Base-by-base conservation (phyloP, 37 sponge, comb jelly and placozoan genomes). In the Haliclona indistincta region DNA sequence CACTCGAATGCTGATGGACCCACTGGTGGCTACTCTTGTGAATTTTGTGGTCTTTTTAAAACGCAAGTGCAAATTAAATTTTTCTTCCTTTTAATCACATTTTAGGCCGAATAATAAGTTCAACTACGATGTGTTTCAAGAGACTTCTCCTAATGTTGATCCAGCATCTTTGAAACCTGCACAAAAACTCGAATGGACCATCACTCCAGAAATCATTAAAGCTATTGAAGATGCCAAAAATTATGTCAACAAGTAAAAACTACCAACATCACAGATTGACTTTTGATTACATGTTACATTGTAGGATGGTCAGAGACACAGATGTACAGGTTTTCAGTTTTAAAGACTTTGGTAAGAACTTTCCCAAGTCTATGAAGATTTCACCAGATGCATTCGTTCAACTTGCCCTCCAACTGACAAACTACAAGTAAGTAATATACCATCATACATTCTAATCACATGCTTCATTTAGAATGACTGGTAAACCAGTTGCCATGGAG, bases 1-100 rank as follows among this genome's bases (percentile, higher is more conserved):
- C 94, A 93, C 72, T 73, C 87, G 17, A 55, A 75, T 17, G 82
- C 75, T 51, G 94, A 93, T 62, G 94, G 94, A 19, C 64, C 78
- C 3, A 44, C 87, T 32, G 83, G 81, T 36, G 60, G 89, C 4
- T 8, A n/a, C n/a, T n/a, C n/a, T n/a, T n/a, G n/a, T n/a, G n/a
- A n/a, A n/a, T n/a, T n/a, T n/a, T n/a, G n/a, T n/a, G n/a, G n/a
- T n/a, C n/a, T n/a, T n/a, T n/a, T n/a, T n/a, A n/a, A n/a, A n/a
- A n/a, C n/a, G n/a, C 36, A 0, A 42, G n/a, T 41, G 29, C 43
- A 26, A 66, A n/a, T n/a, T n/a, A n/a, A n/a, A n/a, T n/a, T n/a
- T n/a, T n/a, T n/a, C n/a, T n/a, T n/a, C n/a, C n/a, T n/a, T n/a
- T n/a, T n/a, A n/a, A n/a, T n/a, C n/a, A n/a, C n/a, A n/a, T n/a